These are phyloP conservation scores for Adela reaumurella DNA, from an alignment of 2,888 invertebrate genomes.

Conservation along the genomic window DNA sequence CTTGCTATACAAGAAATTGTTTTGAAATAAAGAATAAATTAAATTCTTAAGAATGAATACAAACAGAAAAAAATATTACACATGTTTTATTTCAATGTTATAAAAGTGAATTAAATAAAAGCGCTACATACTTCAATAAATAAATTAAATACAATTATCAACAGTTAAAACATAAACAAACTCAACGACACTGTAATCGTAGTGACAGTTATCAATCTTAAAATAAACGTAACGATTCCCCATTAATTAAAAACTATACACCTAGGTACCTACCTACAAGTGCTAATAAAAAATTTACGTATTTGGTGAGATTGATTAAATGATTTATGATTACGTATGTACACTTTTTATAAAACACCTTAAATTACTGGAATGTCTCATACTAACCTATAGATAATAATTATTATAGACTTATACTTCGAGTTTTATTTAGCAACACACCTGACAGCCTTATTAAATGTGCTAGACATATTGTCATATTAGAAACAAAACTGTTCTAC, in stretches of 20 bases:
- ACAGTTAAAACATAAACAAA: conserved; percentile 18
- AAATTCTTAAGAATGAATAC: conserved; percentile 4
- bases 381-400: too few species aligned
- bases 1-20: background rate
- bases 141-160: conserved; percentile 40
- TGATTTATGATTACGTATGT: too few species aligned
- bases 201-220: conserved; percentile 23
- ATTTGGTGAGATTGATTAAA: background rate
- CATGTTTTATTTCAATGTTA: conserved; percentile 8
- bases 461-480: too few species aligned
- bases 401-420: too few species aligned
- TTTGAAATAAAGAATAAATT: background rate
- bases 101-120: conserved; percentile 19
- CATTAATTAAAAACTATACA: too few species aligned
- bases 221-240: conserved; percentile 52
- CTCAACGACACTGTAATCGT: too few species aligned
- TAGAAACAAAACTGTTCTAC: too few species aligned
- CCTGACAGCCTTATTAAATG: too few species aligned
- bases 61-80: conserved; percentile 6
- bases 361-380: background rate
- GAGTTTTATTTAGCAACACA: too few species aligned
- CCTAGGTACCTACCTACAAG: too few species aligned
- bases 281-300: conserved; percentile 9
- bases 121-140: conserved; percentile 27
- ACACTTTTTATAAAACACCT: too few species aligned